Conservation (phyloP, 2,797 vertebrate genomes). For the Liasis olivaceus region DNA sequence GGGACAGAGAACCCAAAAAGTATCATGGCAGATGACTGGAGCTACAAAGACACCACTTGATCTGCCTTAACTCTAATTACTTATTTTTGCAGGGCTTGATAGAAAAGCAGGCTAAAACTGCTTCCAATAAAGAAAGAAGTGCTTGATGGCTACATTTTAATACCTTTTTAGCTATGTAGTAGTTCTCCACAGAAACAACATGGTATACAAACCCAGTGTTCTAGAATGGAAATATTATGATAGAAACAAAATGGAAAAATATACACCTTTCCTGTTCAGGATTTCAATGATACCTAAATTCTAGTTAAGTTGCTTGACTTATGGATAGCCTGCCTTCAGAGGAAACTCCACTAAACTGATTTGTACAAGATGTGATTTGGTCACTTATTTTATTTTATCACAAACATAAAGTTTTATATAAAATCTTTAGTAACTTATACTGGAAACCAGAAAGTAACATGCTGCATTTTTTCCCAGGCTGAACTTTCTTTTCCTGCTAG, state of each 20-base stretch:
- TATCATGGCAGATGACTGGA: not conserved
- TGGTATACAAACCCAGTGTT: not conserved
- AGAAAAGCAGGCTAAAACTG: not conserved
- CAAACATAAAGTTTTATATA: not conserved
- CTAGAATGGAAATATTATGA: not conserved
- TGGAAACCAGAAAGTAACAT: slow-evolving; percentile 29
- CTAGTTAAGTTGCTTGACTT: slow-evolving; percentile 18
- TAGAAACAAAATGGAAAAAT: slow-evolving; percentile 24
- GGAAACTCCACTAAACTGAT: not conserved
- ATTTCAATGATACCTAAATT: slow-evolving; percentile 22
- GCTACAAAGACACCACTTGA: not conserved
- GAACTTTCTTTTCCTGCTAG: slow-evolving; percentile 12
- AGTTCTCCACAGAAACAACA: not conserved
- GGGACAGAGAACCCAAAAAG: not conserved
- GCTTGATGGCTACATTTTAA: not conserved
- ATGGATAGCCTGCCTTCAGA: not conserved
- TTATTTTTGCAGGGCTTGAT: not conserved
- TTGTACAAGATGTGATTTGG: slow-evolving; percentile 11
- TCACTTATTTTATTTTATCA: not conserved
- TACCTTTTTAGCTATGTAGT: not conserved
- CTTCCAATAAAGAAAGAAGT: not conserved
- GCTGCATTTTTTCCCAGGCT: slow-evolving; percentile 17
- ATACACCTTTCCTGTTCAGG: slow-evolving; percentile 28
- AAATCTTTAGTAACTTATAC: slow-evolving; percentile 7
- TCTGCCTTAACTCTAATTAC: not conserved